phyloP scores from a whole-genome alignment of 1,140 invertebrate genomes.

The Grapholita molesta region DNA sequence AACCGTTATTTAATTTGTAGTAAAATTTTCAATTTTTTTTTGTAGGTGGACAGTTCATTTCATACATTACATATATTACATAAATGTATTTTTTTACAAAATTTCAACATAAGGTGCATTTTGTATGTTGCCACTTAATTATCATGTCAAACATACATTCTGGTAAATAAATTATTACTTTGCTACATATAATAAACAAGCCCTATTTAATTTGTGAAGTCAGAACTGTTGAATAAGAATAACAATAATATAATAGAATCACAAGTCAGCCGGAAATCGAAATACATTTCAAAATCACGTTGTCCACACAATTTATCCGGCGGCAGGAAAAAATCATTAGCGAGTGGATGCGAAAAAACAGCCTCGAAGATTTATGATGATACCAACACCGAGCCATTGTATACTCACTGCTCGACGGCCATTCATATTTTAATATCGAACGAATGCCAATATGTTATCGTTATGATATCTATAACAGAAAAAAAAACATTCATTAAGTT shows the following conservation, averaged over 20 bases:
- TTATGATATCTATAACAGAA: neutral
- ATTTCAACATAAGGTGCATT: too few relatives aligned
- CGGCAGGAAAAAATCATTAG: constrained; percentile 4
- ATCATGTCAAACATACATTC: too few relatives aligned
- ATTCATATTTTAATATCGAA: neutral
- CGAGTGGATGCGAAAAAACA: constrained; percentile 14
- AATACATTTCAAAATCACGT: neutral
- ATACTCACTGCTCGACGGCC: neutral
- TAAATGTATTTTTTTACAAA: too few relatives aligned
- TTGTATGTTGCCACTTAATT: too few relatives aligned
- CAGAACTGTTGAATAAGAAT: neutral
- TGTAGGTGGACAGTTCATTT: too few relatives aligned
- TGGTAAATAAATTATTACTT: too few relatives aligned
- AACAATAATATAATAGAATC: neutral
- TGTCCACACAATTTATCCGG: neutral
- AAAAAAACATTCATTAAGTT: neutral
- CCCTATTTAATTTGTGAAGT: too few relatives aligned
- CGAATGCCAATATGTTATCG: neutral
- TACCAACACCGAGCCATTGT: constrained; percentile 1
- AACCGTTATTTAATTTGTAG: too few relatives aligned
- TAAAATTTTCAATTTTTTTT: too few relatives aligned
- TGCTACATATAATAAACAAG: too few relatives aligned
- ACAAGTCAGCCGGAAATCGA: constrained; percentile 6
- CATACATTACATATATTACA: too few relatives aligned
- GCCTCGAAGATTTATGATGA: constrained; percentile 8